Conservation (phyloP, 2,113 vertebrate species). For the Antechinus flavipes region DNA sequence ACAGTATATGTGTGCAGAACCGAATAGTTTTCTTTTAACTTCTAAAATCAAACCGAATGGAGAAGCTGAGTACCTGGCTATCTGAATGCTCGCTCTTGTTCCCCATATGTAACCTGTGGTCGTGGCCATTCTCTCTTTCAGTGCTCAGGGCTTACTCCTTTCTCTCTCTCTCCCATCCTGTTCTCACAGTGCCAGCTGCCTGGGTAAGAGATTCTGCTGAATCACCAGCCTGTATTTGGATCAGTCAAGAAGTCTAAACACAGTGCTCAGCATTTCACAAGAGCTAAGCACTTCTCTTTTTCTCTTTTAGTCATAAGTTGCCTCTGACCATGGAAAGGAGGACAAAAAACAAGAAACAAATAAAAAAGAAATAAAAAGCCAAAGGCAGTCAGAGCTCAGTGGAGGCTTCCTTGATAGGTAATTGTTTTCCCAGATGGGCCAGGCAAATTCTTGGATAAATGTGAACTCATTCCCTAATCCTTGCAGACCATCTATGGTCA, state of each 20-base stretch:
- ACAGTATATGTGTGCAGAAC: too few species aligned
- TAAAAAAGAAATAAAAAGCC: slow-evolving; percentile 21
- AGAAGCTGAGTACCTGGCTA: background rate
- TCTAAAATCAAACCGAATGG: background rate
- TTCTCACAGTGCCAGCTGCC: slow-evolving; percentile 49
- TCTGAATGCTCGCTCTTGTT: background rate
- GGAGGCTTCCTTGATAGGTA: background rate
- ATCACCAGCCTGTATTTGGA: slow-evolving; percentile 63
- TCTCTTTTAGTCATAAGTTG: slow-evolving; percentile 36
- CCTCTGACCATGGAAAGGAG: slow-evolving; percentile 6
- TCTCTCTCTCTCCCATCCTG: background rate
- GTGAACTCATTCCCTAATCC: background rate
- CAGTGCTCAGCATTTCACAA: slow-evolving; percentile 71
- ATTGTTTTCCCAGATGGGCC: background rate
- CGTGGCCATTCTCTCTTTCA: background rate
- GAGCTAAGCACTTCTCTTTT: slow-evolving; percentile 59
- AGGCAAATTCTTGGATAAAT: slow-evolving; percentile 13
- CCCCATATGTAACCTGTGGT: background rate
- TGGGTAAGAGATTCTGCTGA: slow-evolving; percentile 69
- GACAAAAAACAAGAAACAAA: background rate
- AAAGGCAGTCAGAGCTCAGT: background rate
- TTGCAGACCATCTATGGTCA: background rate
- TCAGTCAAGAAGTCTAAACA: slow-evolving; percentile 63
- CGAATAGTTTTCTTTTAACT: background rate
- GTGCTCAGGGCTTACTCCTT: background rate